A percentile compares a stretch with the other conserved stretches of the same genome.
Evolutionary conservation across 2,888 invertebrate species (phyloP).

Genomic region (Tenodera sinensis): DNA sequence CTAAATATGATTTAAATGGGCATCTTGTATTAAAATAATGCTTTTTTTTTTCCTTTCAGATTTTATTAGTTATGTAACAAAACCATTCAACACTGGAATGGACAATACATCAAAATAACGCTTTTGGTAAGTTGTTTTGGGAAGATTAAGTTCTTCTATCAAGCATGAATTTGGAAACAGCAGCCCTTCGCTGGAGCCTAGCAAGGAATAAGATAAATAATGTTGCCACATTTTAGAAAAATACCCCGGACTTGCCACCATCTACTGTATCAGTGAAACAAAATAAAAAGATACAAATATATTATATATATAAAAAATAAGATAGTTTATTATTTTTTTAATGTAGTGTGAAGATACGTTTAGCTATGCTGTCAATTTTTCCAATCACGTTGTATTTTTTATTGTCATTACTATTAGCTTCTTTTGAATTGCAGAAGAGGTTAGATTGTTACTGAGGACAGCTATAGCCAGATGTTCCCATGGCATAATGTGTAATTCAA

Average conservation of each 20-base stretch:
- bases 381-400: slow-evolving; percentile 15
- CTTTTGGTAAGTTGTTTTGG: background rate
- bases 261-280: slow-evolving; percentile 23
- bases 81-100: background rate
- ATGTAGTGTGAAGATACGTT: slow-evolving; percentile 29
- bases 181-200: background rate
- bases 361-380: slow-evolving; percentile 27
- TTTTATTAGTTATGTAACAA: background rate
- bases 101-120: background rate
- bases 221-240: slow-evolving; percentile 15
- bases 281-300: slow-evolving; percentile 17
- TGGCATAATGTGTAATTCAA: background rate
- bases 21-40: background rate
- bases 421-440: slow-evolving; percentile 10
- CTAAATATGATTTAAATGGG: no score
- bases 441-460: slow-evolving; percentile 3
- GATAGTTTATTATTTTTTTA: slow-evolving; percentile 32
- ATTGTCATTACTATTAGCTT: slow-evolving; percentile 18
- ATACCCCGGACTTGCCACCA: slow-evolving; percentile 30
- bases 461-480: background rate
- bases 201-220: slow-evolving; percentile 1
- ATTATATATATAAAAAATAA: slow-evolving; percentile 23
- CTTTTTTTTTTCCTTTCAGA: background rate
- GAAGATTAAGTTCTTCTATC: background rate
- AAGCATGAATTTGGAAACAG: background rate